phyloP scores from a whole-genome alignment of 2,888 invertebrate genomes.

The Acrocyrtus sp. region DNA sequence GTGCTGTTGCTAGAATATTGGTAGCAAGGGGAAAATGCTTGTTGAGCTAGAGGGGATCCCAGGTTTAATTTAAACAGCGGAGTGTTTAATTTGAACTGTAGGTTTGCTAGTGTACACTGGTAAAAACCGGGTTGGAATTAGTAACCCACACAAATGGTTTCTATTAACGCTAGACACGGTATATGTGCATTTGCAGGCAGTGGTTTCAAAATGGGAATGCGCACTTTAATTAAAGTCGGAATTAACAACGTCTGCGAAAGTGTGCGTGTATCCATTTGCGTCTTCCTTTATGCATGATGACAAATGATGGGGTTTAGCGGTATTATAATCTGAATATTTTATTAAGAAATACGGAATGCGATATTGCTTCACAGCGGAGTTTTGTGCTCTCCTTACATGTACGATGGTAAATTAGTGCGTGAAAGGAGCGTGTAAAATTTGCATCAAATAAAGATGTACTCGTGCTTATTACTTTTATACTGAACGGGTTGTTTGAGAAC shows the following conservation, averaged over 20 bases:
- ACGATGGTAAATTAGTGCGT: background rate
- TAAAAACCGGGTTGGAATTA: background rate
- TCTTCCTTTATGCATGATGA: constrained; percentile 6
- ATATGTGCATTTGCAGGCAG: background rate
- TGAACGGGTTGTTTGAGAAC: background rate
- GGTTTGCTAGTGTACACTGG: background rate
- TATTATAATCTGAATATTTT: constrained; percentile 9
- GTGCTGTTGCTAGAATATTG: too few species aligned
- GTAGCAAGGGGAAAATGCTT: too few species aligned
- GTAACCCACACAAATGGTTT: background rate
- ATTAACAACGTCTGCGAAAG: constrained; percentile 10
- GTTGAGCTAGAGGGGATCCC: background rate
- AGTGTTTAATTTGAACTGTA: too few species aligned
- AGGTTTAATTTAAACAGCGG: background rate
- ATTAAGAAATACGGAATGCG: background rate
- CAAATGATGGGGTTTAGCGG: constrained; percentile 38
- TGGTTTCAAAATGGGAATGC: constrained; percentile 8
- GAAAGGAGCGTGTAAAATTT: background rate
- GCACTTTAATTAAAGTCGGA: constrained; percentile 43
- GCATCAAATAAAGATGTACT: background rate
- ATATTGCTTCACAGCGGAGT: background rate
- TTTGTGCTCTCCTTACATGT: background rate
- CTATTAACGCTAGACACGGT: background rate
- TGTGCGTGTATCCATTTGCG: constrained; percentile 3
- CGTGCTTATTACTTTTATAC: background rate